These are phyloP conservation scores for Pomacea maculata DNA, from an alignment of 1,140 invertebrate species.

Conservation along the genomic window DNA sequence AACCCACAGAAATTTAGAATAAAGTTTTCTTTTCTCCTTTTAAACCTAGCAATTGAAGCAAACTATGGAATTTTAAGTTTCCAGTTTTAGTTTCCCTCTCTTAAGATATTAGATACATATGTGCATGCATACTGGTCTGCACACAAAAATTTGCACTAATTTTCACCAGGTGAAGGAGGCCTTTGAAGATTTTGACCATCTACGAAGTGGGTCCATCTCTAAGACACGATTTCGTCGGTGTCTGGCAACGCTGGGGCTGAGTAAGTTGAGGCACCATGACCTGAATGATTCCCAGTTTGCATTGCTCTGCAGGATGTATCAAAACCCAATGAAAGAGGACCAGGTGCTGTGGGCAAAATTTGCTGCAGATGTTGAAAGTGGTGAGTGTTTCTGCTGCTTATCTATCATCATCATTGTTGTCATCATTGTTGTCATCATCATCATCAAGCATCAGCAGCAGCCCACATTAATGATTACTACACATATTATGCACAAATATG, in stretches of 20 bases:
- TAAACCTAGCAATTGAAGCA: too few species aligned
- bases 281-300: slow-evolving; percentile 59
- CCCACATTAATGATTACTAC: too few species aligned
- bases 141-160: too few species aligned
- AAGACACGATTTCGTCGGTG: slow-evolving; percentile 61
- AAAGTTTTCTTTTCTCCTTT: too few species aligned
- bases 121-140: too few species aligned
- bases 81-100: too few species aligned
- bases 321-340: slow-evolving; percentile 52
- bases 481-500: too few species aligned
- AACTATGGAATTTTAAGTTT: too few species aligned
- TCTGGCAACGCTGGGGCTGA: slow-evolving; percentile 58
- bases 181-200: slow-evolving; percentile 63
- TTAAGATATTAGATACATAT: too few species aligned
- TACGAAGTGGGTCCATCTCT: slow-evolving; percentile 60
- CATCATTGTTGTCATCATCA: too few species aligned
- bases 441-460: neutral
- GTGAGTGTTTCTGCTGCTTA: slow-evolving; percentile 35
- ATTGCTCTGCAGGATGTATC: slow-evolving; percentile 55
- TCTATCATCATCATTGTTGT: neutral
- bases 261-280: slow-evolving; percentile 60
- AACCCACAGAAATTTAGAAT: too few species aligned
- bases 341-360: slow-evolving; percentile 62
- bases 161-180: slow-evolving; percentile 52
- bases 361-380: slow-evolving; percentile 61